Conservation (phyloP, 2,797 vertebrate species). For the Tragopan temminckii region DNA sequence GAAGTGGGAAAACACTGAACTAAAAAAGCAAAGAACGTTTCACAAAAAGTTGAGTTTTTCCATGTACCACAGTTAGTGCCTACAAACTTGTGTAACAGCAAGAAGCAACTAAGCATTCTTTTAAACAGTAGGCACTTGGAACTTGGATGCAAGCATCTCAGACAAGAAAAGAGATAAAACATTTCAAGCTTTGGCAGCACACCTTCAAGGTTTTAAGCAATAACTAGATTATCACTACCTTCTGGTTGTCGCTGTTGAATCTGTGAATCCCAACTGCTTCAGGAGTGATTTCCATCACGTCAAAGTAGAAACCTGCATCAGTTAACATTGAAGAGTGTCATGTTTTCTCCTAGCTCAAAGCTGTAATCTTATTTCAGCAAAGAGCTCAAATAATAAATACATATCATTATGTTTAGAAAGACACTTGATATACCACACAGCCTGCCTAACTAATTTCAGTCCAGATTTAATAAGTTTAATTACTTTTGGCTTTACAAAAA, state of each 20-base stretch:
- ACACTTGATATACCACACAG: background rate
- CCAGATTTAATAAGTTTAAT: background rate
- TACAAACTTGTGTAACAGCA: background rate
- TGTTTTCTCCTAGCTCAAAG: background rate
- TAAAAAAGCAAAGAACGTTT: background rate
- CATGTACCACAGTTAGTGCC: background rate
- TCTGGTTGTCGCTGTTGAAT: slow-evolving; percentile 82
- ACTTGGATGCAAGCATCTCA: background rate
- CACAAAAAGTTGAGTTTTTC: background rate
- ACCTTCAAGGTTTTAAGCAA: background rate
- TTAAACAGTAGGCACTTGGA: slow-evolving; percentile 21
- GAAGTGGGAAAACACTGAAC: background rate
- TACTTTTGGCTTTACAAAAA: background rate
- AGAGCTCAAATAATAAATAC: background rate
- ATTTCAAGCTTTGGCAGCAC: background rate
- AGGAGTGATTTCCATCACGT: slow-evolving; percentile 95
- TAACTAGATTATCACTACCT: slow-evolving; percentile 78
- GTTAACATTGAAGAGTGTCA: slow-evolving; percentile 25
- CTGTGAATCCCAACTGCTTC: slow-evolving; percentile 86
- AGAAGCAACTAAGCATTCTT: slow-evolving; percentile 17
- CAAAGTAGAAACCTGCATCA: slow-evolving; percentile 93
- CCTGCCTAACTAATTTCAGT: background rate
- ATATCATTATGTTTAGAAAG: background rate
- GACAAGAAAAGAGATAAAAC: background rate
- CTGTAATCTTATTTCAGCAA: background rate